These are phyloP conservation scores for Mirza zaza DNA, from an alignment of 2,113 vertebrate species.

Conservation along the genomic window DNA sequence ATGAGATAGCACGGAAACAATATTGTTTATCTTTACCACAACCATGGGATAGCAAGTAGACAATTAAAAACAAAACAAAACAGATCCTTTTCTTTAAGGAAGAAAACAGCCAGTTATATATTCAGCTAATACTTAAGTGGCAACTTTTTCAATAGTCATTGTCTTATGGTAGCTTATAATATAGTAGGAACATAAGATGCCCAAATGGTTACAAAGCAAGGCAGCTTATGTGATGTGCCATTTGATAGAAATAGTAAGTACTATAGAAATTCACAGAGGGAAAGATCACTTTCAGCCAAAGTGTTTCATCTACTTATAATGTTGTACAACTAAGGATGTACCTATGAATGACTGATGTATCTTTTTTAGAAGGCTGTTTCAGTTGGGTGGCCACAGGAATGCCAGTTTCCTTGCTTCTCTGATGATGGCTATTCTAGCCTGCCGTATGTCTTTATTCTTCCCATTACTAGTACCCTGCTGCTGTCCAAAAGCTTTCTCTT, in stretches of 20 bases:
- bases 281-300: neutral
- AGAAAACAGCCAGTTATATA: neutral
- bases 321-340: neutral
- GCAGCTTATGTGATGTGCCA: neutral
- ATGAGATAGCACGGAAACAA: neutral
- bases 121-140: neutral
- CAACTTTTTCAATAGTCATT: neutral
- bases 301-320: neutral
- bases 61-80: constrained; percentile 8
- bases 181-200: neutral
- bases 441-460: neutral
- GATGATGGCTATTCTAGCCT: neutral
- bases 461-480: neutral
- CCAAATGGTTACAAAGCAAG: neutral
- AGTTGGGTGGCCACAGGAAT: neutral
- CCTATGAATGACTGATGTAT: neutral
- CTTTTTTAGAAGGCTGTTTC: neutral
- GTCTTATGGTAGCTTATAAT: neutral
- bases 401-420: neutral
- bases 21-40: neutral
- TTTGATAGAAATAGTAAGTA: constrained; percentile 24
- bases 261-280: neutral
- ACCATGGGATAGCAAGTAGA: neutral
- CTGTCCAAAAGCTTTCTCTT: neutral
- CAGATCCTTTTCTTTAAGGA: neutral